phyloP scores from a whole-genome alignment of 2,888 invertebrate genomes.

The Cephus pygmeus region DNA sequence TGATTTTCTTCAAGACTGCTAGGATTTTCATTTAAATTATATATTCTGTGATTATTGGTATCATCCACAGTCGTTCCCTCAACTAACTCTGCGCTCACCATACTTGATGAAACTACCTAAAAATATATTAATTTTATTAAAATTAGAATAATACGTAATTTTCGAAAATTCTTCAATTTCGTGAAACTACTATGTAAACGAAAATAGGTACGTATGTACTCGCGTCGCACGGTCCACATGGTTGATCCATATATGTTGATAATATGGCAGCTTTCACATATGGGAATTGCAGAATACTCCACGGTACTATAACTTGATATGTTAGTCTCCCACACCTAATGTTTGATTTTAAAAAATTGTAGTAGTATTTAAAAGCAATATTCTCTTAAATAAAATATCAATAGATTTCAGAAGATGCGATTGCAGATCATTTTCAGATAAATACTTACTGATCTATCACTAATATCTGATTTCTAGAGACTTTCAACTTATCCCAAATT shows the following conservation, averaged over 20 bases:
- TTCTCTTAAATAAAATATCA: neutral
- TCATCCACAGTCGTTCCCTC: neutral
- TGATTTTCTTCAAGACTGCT: neutral
- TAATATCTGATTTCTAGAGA: constrained; percentile 50
- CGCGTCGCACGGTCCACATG: constrained; percentile 58
- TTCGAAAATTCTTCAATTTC: neutral
- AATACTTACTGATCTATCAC: constrained; percentile 49
- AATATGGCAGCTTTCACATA: constrained; percentile 63
- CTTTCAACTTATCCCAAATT: constrained; percentile 47
- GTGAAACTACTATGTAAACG: neutral
- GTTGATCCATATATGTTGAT: constrained; percentile 60
- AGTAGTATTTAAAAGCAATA: constrained; percentile 9
- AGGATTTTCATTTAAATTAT: neutral
- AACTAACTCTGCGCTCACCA: neutral
- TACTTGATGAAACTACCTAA: neutral
- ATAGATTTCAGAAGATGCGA: neutral
- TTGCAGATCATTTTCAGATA: neutral
- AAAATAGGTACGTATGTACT: neutral
- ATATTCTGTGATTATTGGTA: neutral
- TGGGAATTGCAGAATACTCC: constrained; percentile 61
- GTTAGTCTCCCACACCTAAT: constrained; percentile 59
- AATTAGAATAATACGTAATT: neutral
- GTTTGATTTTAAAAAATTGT: constrained; percentile 19
- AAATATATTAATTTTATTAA: neutral
- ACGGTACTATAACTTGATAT: constrained; percentile 61